Percentiles rank a stretch among this genome's conserved stretches.
phyloP scores from a whole-genome alignment of 1,140 invertebrate species.

The Hesperophylax magnus region DNA sequence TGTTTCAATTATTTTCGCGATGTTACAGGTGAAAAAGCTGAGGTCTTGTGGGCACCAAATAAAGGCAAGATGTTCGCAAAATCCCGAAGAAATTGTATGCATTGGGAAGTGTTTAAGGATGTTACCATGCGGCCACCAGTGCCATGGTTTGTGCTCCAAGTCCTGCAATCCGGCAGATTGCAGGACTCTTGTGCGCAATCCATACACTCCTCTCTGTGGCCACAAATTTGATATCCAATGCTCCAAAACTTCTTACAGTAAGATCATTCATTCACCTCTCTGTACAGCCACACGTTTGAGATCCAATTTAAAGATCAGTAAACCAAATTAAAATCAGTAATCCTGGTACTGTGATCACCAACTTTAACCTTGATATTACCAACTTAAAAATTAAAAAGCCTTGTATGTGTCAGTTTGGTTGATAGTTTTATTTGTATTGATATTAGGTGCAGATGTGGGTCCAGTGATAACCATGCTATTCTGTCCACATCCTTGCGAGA shows the following conservation, averaged over 20 bases:
- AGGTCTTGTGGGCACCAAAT: conserved; percentile 66
- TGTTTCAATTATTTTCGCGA: neutral
- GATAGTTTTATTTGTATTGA: neutral
- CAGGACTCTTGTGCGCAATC: conserved; percentile 51
- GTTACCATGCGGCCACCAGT: conserved; percentile 67
- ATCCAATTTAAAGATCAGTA: too few relatives aligned
- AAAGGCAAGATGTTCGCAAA: conserved; percentile 62
- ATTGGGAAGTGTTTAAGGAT: conserved; percentile 62
- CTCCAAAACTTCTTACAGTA: conserved; percentile 38
- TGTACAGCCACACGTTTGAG: too few relatives aligned
- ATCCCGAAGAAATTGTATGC: conserved; percentile 64
- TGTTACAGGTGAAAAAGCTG: conserved; percentile 63
- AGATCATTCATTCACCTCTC: neutral
- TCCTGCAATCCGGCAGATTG: conserved; percentile 64
- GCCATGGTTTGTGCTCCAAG: conserved; percentile 67
- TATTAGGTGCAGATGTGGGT: neutral
- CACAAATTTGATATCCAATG: conserved; percentile 67
- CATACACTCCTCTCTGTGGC: conserved; percentile 63
- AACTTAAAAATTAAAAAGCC: too few relatives aligned
- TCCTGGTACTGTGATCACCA: too few relatives aligned
- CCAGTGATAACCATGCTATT: conserved; percentile 37
- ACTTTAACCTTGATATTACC: too few relatives aligned
- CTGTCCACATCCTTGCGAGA: conserved; percentile 68
- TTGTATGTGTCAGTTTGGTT: too few relatives aligned
- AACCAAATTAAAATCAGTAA: neutral